Evolutionary conservation across 1,140 invertebrate species (phyloP).

Genomic region (Leucophenga varia): DNA sequence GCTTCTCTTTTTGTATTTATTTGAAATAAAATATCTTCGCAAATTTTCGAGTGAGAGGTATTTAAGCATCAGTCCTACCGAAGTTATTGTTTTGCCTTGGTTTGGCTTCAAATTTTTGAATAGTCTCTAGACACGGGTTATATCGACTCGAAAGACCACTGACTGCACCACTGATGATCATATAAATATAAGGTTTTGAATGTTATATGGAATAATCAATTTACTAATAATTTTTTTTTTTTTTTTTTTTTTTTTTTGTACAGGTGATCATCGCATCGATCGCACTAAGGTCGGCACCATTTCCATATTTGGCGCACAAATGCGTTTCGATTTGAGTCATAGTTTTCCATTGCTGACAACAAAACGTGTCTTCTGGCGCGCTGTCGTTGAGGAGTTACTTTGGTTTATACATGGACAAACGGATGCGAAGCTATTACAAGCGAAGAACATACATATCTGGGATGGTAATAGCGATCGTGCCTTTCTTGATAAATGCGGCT

Average conservation of each 20-base stretch:
- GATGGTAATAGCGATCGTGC: slow-evolving; percentile 89
- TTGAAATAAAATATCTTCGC: too few relatives aligned
- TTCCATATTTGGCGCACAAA: slow-evolving; percentile 88
- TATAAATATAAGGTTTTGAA: too few relatives aligned
- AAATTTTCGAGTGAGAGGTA: too few relatives aligned
- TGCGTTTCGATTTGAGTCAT: slow-evolving; percentile 79
- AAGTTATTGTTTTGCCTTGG: background rate
- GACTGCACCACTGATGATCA: too few relatives aligned
- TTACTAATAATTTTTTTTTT: too few relatives aligned
- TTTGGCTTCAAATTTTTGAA: background rate
- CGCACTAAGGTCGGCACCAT: slow-evolving; percentile 87
- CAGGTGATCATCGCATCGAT: slow-evolving; percentile 72
- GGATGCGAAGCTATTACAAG: slow-evolving; percentile 80
- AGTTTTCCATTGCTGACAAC: slow-evolving; percentile 95
- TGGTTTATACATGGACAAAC: slow-evolving; percentile 96
- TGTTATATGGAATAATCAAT: too few relatives aligned
- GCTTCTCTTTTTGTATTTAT: too few relatives aligned
- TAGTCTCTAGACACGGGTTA: too few relatives aligned
- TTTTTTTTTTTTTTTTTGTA: background rate
- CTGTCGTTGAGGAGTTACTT: slow-evolving; percentile 88
- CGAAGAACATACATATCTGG: slow-evolving; percentile 92
- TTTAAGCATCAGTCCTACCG: too few relatives aligned
- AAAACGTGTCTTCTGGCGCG: slow-evolving; percentile 90
- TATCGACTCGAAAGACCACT: too few relatives aligned
- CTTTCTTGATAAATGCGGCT: slow-evolving; percentile 88